Evolutionary conservation across 2,113 vertebrate species (phyloP).

Genomic region (Macrotus californicus): DNA sequence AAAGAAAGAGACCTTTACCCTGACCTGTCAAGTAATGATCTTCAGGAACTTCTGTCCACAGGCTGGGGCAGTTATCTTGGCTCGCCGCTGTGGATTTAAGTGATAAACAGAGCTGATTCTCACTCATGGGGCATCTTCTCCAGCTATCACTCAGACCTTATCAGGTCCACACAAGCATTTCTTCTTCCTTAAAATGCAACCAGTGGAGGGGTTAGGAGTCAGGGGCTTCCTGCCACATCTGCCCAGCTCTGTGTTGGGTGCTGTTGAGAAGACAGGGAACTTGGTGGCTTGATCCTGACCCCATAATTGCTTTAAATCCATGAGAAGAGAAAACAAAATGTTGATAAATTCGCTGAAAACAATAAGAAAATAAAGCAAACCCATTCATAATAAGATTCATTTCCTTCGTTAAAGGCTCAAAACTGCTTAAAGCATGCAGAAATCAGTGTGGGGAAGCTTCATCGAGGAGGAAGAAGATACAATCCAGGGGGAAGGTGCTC

Average conservation of each 20-base stretch:
- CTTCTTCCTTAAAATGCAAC: constrained; percentile 32
- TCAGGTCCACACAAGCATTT: constrained; percentile 37
- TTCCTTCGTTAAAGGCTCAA: not conserved
- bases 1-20: constrained; percentile 71
- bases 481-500: not conserved
- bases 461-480: not conserved
- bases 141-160: constrained; percentile 41
- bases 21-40: constrained; percentile 62
- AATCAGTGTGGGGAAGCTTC: not conserved
- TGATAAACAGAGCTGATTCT: constrained; percentile 54
- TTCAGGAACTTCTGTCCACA: constrained; percentile 62
- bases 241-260: not conserved
- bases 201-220: not conserved
- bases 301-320: not conserved
- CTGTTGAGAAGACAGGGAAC: not conserved
- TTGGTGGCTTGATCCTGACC: not conserved
- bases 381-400: not conserved
- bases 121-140: not conserved
- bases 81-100: constrained; percentile 31
- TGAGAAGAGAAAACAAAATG: not conserved
- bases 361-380: not conserved
- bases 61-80: constrained; percentile 34
- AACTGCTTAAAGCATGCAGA: not conserved
- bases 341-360: not conserved
- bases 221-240: not conserved